These are phyloP conservation scores for Paramacrobiotus metropolitanus DNA, from an alignment of 1,140 invertebrate species.

Conservation along the genomic window DNA sequence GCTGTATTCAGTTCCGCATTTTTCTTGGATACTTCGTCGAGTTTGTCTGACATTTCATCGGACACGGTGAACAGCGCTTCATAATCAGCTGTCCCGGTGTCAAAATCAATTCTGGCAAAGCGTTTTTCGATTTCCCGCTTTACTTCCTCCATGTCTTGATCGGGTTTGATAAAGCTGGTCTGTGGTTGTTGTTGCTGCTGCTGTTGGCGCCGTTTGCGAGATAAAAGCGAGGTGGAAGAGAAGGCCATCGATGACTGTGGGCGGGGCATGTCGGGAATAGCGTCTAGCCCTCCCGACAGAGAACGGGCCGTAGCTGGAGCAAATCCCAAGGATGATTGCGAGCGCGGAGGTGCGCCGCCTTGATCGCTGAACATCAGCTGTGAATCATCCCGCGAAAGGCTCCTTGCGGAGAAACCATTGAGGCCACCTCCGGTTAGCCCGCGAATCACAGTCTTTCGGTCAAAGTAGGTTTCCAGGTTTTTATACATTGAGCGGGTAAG, in stretches of 20 bases:
- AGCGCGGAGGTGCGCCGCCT: too few species aligned
- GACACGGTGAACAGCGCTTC: not conserved
- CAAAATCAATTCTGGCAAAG: not conserved
- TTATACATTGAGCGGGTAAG: not conserved
- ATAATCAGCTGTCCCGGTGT: not conserved
- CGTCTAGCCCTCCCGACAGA: too few species aligned
- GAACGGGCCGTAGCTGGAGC: too few species aligned
- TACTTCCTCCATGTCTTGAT: not conserved
- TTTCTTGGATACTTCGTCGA: too few species aligned
- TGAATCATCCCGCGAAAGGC: too few species aligned
- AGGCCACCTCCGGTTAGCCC: not conserved
- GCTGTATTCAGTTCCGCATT: too few species aligned
- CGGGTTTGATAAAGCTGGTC: not conserved
- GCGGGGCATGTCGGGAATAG: too few species aligned
- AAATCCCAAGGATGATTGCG: too few species aligned
- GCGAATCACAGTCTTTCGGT: not conserved
- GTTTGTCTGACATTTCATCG: too few species aligned
- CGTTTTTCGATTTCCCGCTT: not conserved
- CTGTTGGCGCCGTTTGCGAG: not conserved
- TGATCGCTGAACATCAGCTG: too few species aligned
- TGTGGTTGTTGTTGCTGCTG: not conserved
- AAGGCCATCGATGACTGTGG: not conserved
- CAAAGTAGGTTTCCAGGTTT: constrained; percentile 1
- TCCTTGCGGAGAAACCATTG: too few species aligned
- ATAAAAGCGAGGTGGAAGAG: not conserved